Evolutionary conservation across 2,113 vertebrate species (phyloP), one percentile per base, ranked within the genome.

Genomic region (Thymallus thymallus): DNA sequence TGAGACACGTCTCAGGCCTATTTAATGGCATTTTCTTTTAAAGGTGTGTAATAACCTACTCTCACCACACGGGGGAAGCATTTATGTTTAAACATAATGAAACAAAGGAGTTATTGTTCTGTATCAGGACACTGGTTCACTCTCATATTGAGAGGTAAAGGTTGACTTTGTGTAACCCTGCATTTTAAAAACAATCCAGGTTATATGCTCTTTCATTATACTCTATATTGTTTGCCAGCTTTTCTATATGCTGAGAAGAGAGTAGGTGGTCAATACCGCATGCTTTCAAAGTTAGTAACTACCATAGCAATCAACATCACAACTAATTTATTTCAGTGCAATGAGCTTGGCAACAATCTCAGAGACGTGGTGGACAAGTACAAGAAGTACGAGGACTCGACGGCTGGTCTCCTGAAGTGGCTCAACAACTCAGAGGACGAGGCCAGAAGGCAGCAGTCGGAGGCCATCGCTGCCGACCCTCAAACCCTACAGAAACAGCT

Each of bases 281-380:
- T 51, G 48, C 48, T 18, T 51, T 51, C 16, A 51, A 51, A 51
- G 48, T 51, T 51, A 51, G 16, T 16, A 51, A 51, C 48, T 51
- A 18, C 48, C 16, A 18, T 51, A 18, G 14, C 48, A 51, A 51
- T 51, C 13, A 51, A 51, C 48, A 41, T 41, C 9, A 10, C 2
- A 51, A 51, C 60, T 56, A 6, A 2, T 84, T 69, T 65, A 6
- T 87, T 94, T 86, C 88, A 99, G 98, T 98, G 96, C 88, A 96
- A 88, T 81, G 81, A 95, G 69, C 93, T 98, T 77, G 96, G 97
- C 81, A 96, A 93, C 91, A 97, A 97, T 84, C 95, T 99, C 68
- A 97, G 94, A 85, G 96, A 98, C 22, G 88, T 98, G 60, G 95
- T 97, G 75, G 95, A 97, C 80, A 98, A 97, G 82, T 97, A 94